Evolutionary conservation across 2,797 vertebrate species (phyloP).

Genomic region (Chrysocyon brachyurus): DNA sequence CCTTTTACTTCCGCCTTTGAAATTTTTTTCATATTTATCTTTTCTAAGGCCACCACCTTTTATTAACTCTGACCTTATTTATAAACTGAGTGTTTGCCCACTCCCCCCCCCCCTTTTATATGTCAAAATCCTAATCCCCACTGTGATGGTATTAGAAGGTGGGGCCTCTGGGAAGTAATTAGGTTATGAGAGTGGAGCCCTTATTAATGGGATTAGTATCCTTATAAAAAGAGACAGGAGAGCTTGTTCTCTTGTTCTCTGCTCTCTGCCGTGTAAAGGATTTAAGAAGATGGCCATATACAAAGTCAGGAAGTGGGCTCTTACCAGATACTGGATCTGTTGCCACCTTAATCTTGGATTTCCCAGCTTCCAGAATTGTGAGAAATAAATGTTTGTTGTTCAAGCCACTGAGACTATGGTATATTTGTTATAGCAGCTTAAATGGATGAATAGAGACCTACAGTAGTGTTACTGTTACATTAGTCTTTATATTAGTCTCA

Average conservation of each 20-base stretch:
- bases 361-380: neutral
- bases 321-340: neutral
- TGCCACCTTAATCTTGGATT: neutral
- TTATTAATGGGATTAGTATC: neutral
- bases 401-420: neutral
- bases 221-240: neutral
- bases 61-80: neutral
- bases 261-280: neutral
- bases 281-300: neutral
- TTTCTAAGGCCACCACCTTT: neutral
- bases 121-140: neutral
- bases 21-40: neutral
- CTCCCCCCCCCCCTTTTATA: too few relatives aligned
- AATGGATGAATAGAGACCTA: neutral
- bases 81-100: neutral
- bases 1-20: slow-evolving; percentile 14
- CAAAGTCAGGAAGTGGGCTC: neutral
- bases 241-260: neutral
- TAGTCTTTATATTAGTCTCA: neutral
- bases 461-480: neutral
- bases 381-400: neutral
- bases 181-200: neutral
- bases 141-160: neutral
- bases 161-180: neutral
- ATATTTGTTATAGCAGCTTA: neutral